Evolutionary conservation across 2,888 invertebrate species (phyloP).

Genomic region (Cataglyphis cursor): DNA sequence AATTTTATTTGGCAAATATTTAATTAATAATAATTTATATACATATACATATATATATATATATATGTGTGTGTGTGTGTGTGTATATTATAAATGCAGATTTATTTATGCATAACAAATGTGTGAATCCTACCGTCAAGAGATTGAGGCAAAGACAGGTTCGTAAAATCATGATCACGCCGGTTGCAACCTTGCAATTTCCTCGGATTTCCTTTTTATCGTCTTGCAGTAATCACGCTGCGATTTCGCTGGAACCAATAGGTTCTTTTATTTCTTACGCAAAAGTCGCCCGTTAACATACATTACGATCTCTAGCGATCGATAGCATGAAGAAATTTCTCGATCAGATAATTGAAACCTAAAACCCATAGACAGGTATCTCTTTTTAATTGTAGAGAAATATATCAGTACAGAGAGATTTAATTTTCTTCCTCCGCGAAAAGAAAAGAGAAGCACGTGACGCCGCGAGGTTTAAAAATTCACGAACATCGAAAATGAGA

Average conservation of each 20-base stretch:
- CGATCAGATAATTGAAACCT: neutral
- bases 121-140: constrained; percentile 65
- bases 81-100: neutral
- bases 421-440: neutral
- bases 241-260: constrained; percentile 3
- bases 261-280: constrained; percentile 35
- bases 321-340: constrained; percentile 14
- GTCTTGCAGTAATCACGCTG: constrained; percentile 16
- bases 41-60: neutral
- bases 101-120: neutral
- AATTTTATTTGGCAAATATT: too few relatives aligned
- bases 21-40: neutral
- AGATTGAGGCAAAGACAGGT: constrained; percentile 56
- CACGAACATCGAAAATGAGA: neutral
- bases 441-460: neutral
- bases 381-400: constrained; percentile 4
- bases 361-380: neutral
- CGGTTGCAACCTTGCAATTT: constrained; percentile 39
- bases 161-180: constrained; percentile 63
- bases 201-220: constrained; percentile 32
- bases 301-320: constrained; percentile 18
- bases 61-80: neutral
- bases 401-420: neutral
- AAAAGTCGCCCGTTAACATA: constrained; percentile 27
- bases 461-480: constrained; percentile 10